A percentile compares a stretch with the other conserved stretches of the same genome.
Conservation (phyloP, 1,140 invertebrate species). For the Thereuonema tuberculata region DNA sequence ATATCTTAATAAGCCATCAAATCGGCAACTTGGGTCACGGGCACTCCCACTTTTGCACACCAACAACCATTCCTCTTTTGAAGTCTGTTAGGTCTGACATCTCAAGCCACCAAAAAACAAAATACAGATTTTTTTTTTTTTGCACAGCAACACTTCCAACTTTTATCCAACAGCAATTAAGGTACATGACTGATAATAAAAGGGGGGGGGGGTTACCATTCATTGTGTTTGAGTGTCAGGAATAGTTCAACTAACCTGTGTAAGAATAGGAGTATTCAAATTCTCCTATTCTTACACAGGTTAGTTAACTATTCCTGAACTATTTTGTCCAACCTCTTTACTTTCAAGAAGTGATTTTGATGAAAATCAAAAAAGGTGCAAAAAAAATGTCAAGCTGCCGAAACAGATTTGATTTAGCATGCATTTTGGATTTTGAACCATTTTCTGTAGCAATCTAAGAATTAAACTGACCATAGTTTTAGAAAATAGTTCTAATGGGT, state of each 20-base stretch:
- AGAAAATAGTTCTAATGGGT: no score
- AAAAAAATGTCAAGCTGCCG: no score
- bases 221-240: background rate
- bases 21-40: background rate
- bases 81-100: background rate
- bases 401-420: no score
- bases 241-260: background rate
- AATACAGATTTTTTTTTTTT: background rate
- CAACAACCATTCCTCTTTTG: background rate
- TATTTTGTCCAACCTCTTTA: no score
- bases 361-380: no score
- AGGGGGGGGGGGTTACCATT: background rate
- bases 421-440: no score
- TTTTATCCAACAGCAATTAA: background rate
- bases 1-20: background rate
- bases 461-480: no score
- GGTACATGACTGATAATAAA: background rate
- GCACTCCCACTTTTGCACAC: background rate
- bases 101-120: background rate
- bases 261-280: background rate
- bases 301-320: no score
- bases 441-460: no score
- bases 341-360: no score
- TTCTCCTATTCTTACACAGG: background rate
- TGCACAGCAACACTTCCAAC: background rate